Percentiles rank a stretch among this genome's conserved stretches.
Conservation (phyloP, 2,797 vertebrate genomes). For the Perodicticus potto region DNA sequence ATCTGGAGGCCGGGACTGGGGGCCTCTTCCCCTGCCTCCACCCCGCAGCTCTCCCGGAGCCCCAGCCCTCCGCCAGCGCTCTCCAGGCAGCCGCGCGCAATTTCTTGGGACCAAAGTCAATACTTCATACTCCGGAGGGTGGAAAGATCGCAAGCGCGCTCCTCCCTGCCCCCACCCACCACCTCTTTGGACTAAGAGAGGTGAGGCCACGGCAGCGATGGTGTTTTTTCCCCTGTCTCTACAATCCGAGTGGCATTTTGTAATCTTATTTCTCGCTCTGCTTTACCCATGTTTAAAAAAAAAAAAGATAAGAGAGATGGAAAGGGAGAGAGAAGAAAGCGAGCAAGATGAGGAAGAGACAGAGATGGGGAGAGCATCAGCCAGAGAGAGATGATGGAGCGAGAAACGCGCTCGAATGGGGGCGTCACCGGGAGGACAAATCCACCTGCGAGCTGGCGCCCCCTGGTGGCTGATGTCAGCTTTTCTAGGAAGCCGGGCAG, state of each 20-base stretch:
- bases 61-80: neutral
- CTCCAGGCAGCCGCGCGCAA: slow-evolving; percentile 8
- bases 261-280: slow-evolving; percentile 69
- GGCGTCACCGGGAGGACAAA: neutral
- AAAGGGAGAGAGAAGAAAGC: neutral
- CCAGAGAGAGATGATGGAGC: neutral
- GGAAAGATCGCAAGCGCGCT: slow-evolving; percentile 62
- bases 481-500: neutral
- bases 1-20: neutral
- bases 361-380: neutral
- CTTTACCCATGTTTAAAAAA: slow-evolving; percentile 57
- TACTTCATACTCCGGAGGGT: slow-evolving; percentile 74
- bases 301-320: neutral
- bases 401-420: neutral
- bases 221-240: neutral
- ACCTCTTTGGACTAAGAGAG: slow-evolving; percentile 28
- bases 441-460: slow-evolving; percentile 64
- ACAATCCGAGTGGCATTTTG: slow-evolving; percentile 48
- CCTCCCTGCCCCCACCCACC: neutral
- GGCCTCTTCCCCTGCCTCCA: neutral
- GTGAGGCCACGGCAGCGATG: neutral
- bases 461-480: slow-evolving; percentile 76
- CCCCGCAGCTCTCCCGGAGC: neutral
- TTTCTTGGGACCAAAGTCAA: slow-evolving; percentile 87
- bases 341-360: neutral